Conservation (phyloP, 2,797 vertebrate species). For the Pagetopsis macropterus region DNA sequence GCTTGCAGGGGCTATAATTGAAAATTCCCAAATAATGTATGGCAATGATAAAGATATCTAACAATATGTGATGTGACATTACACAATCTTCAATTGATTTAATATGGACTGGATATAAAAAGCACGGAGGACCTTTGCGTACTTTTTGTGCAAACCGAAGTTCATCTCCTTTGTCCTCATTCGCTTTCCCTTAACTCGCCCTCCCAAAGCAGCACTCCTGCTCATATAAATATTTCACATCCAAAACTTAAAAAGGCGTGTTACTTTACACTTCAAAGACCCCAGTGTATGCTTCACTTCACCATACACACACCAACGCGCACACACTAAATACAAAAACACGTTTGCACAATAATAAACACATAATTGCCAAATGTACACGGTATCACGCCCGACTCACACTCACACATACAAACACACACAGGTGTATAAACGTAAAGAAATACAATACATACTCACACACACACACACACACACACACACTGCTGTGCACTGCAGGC, state of each 20-base stretch:
- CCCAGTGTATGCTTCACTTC: conserved; percentile 49
- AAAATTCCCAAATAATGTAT: neutral
- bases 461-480: conserved; percentile 9
- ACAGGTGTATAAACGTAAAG: no score
- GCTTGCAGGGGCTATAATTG: no score
- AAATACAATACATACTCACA: neutral
- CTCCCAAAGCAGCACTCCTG: conserved; percentile 54
- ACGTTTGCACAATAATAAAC: conserved; percentile 1
- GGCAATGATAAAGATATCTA: neutral
- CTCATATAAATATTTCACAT: conserved; percentile 75
- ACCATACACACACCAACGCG: conserved; percentile 19
- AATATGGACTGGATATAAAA: conserved; percentile 2
- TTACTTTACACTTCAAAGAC: conserved; percentile 78
- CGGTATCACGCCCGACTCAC: neutral
- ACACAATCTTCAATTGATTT: neutral
- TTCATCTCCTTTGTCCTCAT: conserved; percentile 20
- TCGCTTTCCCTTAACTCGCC: conserved; percentile 15
- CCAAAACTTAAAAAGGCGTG: conserved; percentile 65
- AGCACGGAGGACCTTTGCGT: neutral
- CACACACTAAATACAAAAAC: neutral
- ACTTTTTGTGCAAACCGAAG: conserved; percentile 37
- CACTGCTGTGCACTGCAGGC: conserved; percentile 32
- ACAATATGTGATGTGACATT: neutral
- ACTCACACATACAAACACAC: conserved; percentile 1
- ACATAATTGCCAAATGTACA: neutral